A percentile compares a stretch with the other conserved stretches of the same genome.
Conservation (phyloP, 2,113 vertebrate species). For the Chrysemys picta region DNA sequence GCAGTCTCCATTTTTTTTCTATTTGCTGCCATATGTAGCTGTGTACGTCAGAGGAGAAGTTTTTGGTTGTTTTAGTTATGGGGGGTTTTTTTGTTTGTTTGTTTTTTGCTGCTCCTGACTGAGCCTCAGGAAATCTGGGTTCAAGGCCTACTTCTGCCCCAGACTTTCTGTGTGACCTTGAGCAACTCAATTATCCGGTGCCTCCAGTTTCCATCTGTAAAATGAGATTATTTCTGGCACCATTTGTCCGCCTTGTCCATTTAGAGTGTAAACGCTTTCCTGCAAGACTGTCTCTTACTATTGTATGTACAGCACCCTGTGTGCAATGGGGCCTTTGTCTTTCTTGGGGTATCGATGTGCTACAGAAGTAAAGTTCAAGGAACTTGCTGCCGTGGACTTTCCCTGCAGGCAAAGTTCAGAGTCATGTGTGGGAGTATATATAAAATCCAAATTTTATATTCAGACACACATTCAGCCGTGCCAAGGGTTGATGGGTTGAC, state of each 20-base stretch:
- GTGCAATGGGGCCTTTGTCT: background rate
- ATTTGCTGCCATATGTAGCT: background rate
- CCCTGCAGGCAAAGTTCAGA: background rate
- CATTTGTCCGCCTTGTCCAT: background rate
- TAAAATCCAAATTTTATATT: background rate
- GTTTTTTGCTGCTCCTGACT: background rate
- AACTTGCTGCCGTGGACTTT: background rate
- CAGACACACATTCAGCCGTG: background rate
- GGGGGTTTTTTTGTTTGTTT: background rate
- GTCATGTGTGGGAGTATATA: background rate
- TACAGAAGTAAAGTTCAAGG: background rate
- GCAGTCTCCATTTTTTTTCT: background rate
- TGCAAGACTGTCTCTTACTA: background rate
- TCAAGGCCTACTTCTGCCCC: background rate
- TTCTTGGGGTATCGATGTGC: background rate
- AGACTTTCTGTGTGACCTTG: background rate
- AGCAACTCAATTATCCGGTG: background rate
- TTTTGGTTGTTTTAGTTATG: background rate
- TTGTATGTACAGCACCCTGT: background rate
- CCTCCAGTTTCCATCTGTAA: background rate
- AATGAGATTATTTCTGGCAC: background rate
- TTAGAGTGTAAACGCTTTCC: background rate
- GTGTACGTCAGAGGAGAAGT: background rate
- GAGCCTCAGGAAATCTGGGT: background rate
- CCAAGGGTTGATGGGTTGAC: constrained; percentile 15